These are phyloP conservation scores for Dasypus novemcinctus DNA, from an alignment of 2,113 vertebrate genomes.

Conservation along the genomic window DNA sequence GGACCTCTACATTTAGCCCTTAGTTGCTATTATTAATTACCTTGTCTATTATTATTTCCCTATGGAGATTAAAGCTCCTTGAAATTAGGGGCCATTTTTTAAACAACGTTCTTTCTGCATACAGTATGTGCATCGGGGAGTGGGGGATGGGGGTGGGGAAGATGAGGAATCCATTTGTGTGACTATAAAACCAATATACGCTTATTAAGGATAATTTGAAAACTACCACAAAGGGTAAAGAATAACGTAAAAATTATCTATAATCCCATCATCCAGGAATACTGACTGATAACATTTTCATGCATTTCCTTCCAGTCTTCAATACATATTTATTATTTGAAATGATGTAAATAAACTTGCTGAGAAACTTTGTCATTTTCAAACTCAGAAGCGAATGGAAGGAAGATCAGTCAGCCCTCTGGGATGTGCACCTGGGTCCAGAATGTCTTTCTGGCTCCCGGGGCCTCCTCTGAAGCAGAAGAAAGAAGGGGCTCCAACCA, in stretches of 20 bases:
- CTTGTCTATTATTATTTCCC: background rate
- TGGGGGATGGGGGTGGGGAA: no score
- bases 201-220: background rate
- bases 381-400: conserved; percentile 21
- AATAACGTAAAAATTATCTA: background rate
- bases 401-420: background rate
- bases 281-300: background rate
- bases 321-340: conserved; percentile 25
- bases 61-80: background rate
- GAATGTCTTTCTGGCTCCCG: background rate
- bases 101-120: background rate
- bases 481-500: background rate
- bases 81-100: conserved; percentile 7
- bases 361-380: conserved; percentile 32
- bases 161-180: background rate
- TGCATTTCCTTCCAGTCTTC: background rate
- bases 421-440: background rate
- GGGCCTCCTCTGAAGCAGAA: background rate
- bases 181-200: background rate
- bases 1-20: background rate
- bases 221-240: background rate
- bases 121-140: background rate
- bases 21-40: background rate
- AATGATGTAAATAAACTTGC: background rate
- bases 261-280: background rate